Base-by-base conservation (phyloP, 2,797 vertebrate species). In the Chaenodraco wilsoni region DNA sequence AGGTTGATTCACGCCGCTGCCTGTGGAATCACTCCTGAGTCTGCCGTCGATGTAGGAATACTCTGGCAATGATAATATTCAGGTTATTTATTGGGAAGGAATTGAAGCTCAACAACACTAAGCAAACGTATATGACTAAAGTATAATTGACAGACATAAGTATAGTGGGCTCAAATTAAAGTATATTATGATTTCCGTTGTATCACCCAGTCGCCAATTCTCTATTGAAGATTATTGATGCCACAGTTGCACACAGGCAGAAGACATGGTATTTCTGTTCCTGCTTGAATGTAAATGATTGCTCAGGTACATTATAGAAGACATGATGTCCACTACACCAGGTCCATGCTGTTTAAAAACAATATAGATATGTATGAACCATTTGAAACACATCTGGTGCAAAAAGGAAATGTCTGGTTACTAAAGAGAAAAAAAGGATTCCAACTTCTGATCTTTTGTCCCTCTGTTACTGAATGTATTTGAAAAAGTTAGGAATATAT, bases 1-100 rank as follows among this genome's bases (percentile, higher is more conserved):
- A 85, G 81, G 81, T 74, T 75, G 84, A 84, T 73, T 83, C 83
- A 79, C 78, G 72, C 67, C n/a, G 23, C 80, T 76, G 69, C 68
- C 62, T 75, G n/a, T 52, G 23, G 21, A 19, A 45, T 83, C 72
- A 66, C 66, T 77, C 65, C 40, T 16, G 71, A 67, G 49, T 65
- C 54, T 72, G 54, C 59, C 56, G 61, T 56, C 50, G 72, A 56
- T 62, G 58, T 8, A 56, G 58, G 14, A 57, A 21, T 51, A 45
- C 14, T 19, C 16, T 75, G 16, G 41, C 64, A 82, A 75, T 72
- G 49, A 64, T 3, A 76, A 50, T 43, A 45, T 46, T 17, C 23
- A 54, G 40, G 23, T 56, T 64, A 14, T 61, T 62, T 37, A 57
- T 60, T 67, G 49, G 40, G 16, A 41, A 60, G 37, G 15, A 67